Evolutionary conservation across 1,140 invertebrate genomes (phyloP).

Genomic region (Bombus difficillimus): DNA sequence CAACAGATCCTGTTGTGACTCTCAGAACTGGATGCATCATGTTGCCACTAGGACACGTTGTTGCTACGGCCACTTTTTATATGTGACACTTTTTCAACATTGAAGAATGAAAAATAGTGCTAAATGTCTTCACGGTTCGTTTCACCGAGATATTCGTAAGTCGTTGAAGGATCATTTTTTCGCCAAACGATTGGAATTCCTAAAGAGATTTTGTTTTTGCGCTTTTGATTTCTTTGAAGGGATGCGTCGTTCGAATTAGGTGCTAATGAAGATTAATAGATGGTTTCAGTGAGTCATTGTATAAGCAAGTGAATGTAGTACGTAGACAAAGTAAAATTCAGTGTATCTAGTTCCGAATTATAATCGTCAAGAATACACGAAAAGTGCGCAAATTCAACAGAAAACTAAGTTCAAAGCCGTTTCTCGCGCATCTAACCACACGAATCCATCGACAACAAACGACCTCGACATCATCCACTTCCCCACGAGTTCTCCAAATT

Average conservation of each 20-base stretch:
- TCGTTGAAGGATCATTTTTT: background rate
- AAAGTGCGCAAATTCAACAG: too few relatives aligned
- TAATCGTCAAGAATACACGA: too few relatives aligned
- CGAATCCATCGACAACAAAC: too few relatives aligned
- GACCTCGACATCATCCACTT: too few relatives aligned
- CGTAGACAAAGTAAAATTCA: too few relatives aligned
- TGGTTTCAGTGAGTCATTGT: too few relatives aligned
- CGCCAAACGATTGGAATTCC: background rate
- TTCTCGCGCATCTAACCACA: too few relatives aligned
- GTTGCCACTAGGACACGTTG: conserved; percentile 29
- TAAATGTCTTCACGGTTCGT: conserved; percentile 15
- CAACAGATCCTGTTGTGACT: too few relatives aligned
- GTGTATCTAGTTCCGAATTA: too few relatives aligned
- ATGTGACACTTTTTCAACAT: too few relatives aligned
- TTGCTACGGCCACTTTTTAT: conserved; percentile 26
- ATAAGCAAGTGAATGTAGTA: too few relatives aligned
- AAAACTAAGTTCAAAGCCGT: too few relatives aligned
- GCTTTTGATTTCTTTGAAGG: background rate
- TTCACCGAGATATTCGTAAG: background rate
- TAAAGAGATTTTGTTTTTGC: background rate
- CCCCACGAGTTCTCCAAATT: background rate
- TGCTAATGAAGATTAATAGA: background rate
- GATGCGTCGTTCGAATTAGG: background rate
- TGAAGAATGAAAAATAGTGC: background rate
- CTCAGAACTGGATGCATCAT: background rate